Base-by-base conservation (phyloP, 2,797 vertebrate genomes). In the Malurus leucopterus region DNA sequence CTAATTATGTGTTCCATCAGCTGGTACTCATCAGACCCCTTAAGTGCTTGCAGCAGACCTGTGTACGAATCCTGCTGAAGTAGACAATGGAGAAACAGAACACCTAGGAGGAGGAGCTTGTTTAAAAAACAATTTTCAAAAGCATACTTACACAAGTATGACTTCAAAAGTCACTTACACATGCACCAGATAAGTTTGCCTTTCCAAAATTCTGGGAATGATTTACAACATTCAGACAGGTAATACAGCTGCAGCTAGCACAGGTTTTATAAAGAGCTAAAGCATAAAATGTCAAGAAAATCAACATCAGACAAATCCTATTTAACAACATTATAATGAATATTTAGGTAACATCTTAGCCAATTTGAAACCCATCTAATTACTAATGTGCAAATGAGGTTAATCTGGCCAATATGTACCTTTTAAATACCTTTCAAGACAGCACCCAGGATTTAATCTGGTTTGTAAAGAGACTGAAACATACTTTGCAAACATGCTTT, bases 51-150 rank as follows among this genome's bases (percentile, higher is more conserved):
- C 65, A 84, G 75, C 82, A 89, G 75, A 95, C 91, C 85, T 92
- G 75, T 55, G 68, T 82, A 41, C 4, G 73, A 75, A 53, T 41
- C 76, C 61, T 58, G 57, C 55, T 34, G 57, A 84, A 55, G 63
- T 24, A 80, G 57, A 69, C 49, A 81, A 67, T n/a, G 51, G 47
- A 82, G 84, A 75, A 96, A 92, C 29, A 91, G 84, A 92, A 93
- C 46, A 96, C 68, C 53, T 89, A 72, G 92, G 87, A 87, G 67
- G 21, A 22, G 15, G 82, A 92, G 30, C 61, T 64, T 57, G 51
- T 70, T 88, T 67, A 91, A 71, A 89, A 86, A 57, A 7, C 65
- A 41, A 32, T 30, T 80, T 65, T 41, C 47, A 69, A 55, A 64
- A 58, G 47, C 24, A 43, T 16, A 69, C 13, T 34, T 34, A 34